phyloP scores from a whole-genome alignment of 2,797 vertebrate species.

The Labroides dimidiatus region DNA sequence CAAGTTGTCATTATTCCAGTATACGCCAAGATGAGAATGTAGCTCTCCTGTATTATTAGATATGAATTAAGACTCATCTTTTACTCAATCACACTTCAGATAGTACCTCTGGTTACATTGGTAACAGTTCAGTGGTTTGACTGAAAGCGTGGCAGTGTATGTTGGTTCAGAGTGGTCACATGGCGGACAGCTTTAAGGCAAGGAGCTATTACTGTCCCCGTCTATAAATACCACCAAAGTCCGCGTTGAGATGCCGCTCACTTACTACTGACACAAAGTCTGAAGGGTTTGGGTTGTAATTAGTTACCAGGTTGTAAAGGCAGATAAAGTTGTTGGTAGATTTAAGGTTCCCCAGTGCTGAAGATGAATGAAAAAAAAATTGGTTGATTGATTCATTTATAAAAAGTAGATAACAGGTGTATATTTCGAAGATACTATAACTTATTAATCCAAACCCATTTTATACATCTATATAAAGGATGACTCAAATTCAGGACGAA shows the following conservation, averaged over 20 bases:
- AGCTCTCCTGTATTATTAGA: neutral
- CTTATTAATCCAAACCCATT: too few relatives aligned
- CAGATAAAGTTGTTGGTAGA: constrained; percentile 14
- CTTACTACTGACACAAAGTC: constrained; percentile 45
- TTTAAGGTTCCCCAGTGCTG: neutral
- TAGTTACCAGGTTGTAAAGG: constrained; percentile 24
- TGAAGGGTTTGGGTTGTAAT: constrained; percentile 42
- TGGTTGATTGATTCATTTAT: too few relatives aligned
- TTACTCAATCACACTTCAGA: neutral
- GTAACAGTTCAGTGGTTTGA: constrained; percentile 11
- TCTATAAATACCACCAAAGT: constrained; percentile 73
- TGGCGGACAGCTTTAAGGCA: constrained; percentile 68
- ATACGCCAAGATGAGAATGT: neutral
- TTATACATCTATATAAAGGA: too few relatives aligned
- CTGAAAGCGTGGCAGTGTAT: neutral
- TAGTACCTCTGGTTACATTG: neutral
- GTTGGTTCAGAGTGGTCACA: constrained; percentile 52
- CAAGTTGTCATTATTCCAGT: fast-evolving
- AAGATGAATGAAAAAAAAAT: constrained; percentile 9
- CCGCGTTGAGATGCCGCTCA: constrained; percentile 38
- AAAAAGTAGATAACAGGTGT: too few relatives aligned
- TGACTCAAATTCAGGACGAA: too few relatives aligned
- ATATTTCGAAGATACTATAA: too few relatives aligned
- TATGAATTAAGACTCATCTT: neutral
- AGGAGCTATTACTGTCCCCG: constrained; percentile 58